Base-by-base conservation (phyloP, 2,113 vertebrate genomes). In the Coryphaenoides rupestris region DNA sequence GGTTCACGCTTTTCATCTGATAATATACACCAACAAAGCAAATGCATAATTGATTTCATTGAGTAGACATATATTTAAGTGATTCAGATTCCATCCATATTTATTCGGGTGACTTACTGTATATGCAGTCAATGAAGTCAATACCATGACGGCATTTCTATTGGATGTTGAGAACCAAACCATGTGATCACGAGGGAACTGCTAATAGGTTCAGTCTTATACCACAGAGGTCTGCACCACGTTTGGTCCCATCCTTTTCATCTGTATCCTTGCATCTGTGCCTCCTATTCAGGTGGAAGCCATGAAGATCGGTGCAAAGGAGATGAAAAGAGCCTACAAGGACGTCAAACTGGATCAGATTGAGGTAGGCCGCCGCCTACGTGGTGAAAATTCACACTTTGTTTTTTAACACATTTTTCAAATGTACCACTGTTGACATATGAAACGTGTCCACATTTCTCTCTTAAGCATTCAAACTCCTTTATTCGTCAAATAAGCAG, bases 321-420 rank as follows among this genome's bases (percentile, higher is more conserved):
- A 99, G 89, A 99, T 99, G 97, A 98, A 99, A 79, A 98, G 90
- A 67, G 96, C 97, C 45, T 99, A 99, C 74, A 98, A 95, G 73
- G 90, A 97, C 73, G 95, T 99, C 62, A 98, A 96, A 87, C 90
- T 98, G 0, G 96, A 98, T 85, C 95, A 99, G 65, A 99, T 99
- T 58, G 97, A 99, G 85, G 97, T 99, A n/a, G n/a, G n/a, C n/a
- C n/a, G n/a, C n/a, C n/a, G n/a, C n/a, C n/a, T n/a, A 40, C 16
- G n/a, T 55, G 2, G 9, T 6, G 5, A n/a, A 52, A 52, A 19
- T n/a, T 14, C 2, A 55, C 10, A 19, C 19, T 55, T 55, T 12
- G 22, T 22, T 55, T 15, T 55, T 12, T n/a, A 33, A 33, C 5
- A 33, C 28, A 2, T 40, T 10, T 7, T 10, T 40, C 33, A 40